Base-by-base conservation (phyloP, 2,797 vertebrate genomes). In the Melanotaenia pygmaea region DNA sequence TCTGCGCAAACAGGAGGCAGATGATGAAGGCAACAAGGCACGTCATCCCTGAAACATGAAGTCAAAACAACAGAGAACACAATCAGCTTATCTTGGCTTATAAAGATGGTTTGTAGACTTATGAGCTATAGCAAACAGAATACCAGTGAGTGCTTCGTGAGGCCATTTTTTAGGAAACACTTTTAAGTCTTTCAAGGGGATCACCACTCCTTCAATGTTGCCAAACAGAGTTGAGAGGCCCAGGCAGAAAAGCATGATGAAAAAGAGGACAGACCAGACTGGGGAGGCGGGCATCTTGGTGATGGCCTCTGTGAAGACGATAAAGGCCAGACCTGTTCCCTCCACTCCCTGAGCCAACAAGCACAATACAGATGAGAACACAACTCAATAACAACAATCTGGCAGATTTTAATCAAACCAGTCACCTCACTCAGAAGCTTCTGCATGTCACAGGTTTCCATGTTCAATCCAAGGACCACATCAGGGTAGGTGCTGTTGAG, bases 271-370 rank as follows among this genome's bases (percentile, higher is more conserved):
- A 0, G 98, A 94, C 98, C 98, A 99, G 14, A 91, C 38, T 0
- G 96, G 97, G 2, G 97, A 94, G 61, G 95, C 56, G 0, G 98
- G 98, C 98, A 99, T 98, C 93, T 96, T 97, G 77, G 95, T 97
- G 84, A 99, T 98, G 81, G 98, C 98, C 82, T 99, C 98, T 0
- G 98, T 99, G 90, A 99, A 99, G 72, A 97, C 95, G 47, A 99
- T 99, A 85, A 99, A 99, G 62, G 97, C 98, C 78, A 99, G 83
- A 59, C 98, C 98, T 0, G 97, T 97, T 87, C 98, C 98, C 91
- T 99, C 97, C 65, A 96, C 97, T 30, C 97, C 97, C 98, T 99
- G 90, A 3, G 54, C 12, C 79, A 67, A 24, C 1, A 78, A 66
- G 14, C 1, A 12, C n/a, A 70, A 43, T 12, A n/a, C 30, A 70